These are phyloP conservation scores for Nebria ingens DNA, from an alignment of 1,140 invertebrate species.

Conservation along the genomic window DNA sequence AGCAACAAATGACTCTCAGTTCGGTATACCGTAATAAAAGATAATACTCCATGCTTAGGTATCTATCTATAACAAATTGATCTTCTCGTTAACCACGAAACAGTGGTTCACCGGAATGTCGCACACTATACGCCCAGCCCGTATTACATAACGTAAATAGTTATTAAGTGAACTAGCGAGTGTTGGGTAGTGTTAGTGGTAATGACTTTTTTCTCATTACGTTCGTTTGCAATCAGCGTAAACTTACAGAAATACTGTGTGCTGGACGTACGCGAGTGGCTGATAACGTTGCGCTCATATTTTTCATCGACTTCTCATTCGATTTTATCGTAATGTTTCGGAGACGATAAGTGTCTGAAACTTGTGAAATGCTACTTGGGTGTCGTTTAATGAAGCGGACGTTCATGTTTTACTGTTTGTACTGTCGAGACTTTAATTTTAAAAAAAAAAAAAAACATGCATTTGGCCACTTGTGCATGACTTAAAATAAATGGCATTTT, in stretches of 20 bases:
- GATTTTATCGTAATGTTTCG: too few species aligned
- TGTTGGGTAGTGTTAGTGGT: neutral
- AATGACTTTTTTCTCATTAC: neutral
- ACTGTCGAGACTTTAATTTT: too few species aligned
- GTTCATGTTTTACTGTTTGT: too few species aligned
- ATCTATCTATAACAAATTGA: neutral
- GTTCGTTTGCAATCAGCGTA: neutral
- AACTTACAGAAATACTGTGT: neutral
- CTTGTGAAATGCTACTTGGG: neutral
- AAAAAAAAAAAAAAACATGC: too few species aligned
- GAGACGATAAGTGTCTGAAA: neutral
- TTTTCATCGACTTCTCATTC: too few species aligned
- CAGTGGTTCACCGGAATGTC: neutral
- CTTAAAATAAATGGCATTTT: too few species aligned
- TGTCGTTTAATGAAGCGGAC: neutral
- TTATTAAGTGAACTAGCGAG: neutral
- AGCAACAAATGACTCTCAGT: too few species aligned
- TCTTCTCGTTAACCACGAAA: neutral
- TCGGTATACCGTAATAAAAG: too few species aligned
- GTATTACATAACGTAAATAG: neutral
- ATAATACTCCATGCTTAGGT: too few species aligned
- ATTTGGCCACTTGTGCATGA: too few species aligned
- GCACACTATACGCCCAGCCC: neutral
- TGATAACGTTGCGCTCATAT: neutral
- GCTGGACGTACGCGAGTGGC: neutral